Conservation (phyloP, 2,797 vertebrate species). For the Petrocephalus schoutedeni region DNA sequence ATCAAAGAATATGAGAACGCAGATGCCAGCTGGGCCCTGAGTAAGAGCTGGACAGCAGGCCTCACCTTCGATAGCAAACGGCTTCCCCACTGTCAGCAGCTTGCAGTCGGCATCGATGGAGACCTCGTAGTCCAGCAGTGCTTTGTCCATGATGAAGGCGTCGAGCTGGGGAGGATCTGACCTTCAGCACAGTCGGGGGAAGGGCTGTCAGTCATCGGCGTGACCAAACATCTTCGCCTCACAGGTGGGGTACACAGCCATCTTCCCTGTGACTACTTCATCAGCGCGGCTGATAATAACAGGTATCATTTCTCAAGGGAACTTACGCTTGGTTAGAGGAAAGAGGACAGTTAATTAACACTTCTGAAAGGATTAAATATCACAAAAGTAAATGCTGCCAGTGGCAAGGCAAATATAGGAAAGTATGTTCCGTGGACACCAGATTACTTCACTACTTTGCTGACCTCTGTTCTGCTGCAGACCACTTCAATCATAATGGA, state of each 20-base stretch:
- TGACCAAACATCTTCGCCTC: neutral
- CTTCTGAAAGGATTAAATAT: neutral
- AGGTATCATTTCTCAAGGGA: neutral
- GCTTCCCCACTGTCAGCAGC: slow-evolving; percentile 83
- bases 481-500: slow-evolving; percentile 21
- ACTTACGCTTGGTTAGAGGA: neutral
- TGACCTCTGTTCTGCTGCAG: slow-evolving; percentile 18
- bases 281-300: slow-evolving; percentile 6
- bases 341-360: neutral
- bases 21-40: neutral
- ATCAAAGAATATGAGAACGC: neutral
- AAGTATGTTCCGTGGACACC: neutral
- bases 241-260: neutral
- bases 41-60: neutral
- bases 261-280: neutral
- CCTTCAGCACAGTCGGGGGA: slow-evolving; percentile 61
- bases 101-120: slow-evolving; percentile 88
- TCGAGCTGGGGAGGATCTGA: slow-evolving; percentile 81
- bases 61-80: slow-evolving; percentile 85
- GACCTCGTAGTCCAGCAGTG: slow-evolving; percentile 83
- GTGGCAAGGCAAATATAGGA: neutral
- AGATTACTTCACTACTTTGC: slow-evolving; percentile 5
- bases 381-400: neutral
- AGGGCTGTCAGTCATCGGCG: neutral
- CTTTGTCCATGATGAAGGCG: slow-evolving; percentile 93